Base-by-base conservation (phyloP, 2,113 vertebrate species). In the Oxyruncus cristatus region DNA sequence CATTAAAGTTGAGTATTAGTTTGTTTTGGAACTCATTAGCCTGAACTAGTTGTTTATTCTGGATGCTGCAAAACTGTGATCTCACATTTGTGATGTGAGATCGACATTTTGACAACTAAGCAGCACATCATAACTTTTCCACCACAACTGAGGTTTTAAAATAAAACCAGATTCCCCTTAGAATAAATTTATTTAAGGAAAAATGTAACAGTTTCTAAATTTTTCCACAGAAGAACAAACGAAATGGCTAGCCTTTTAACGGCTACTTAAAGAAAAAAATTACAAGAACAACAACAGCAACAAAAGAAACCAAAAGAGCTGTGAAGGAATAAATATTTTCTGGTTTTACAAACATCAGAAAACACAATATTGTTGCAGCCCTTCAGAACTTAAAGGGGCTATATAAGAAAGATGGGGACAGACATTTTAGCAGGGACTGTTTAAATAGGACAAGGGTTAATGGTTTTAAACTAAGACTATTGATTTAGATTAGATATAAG, bases 71-170 rank as follows among this genome's bases (percentile, higher is more conserved):
- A 92, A 90, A 74, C 65, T 78, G 78, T 92, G 90, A 95, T 90
- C 79, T 92, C 82, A 95, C 42, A 35, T 95, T 78, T 93, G 71
- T 96, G 88, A 94, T 75, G 85, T 92, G 90, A 84, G 56, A 87
- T 81, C 84, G 65, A 92, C 56, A 81, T 77, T 32, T 77, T 94
- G 68, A 96, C 39, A 96, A 63, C 47, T 53, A 28, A 91, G 28
- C 17, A 91, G 79, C 72, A 65, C 52, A 92, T 81, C 56, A 33
- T 80, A 81, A 77, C n/a, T 63, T 85, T 90, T 84, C 72, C 35
- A 83, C 33, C 35, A 84, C 70, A 94, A 88, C 5, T 49, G 30
- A 26, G 12, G 12, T 77, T 88, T 81, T 88, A 5, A 96, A 96
- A 75, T 63, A 82, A 84, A 93, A 79, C 32, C 67, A 92, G 55